phyloP scores from a whole-genome alignment of 2,113 vertebrate species.

The Gavia stellata region DNA sequence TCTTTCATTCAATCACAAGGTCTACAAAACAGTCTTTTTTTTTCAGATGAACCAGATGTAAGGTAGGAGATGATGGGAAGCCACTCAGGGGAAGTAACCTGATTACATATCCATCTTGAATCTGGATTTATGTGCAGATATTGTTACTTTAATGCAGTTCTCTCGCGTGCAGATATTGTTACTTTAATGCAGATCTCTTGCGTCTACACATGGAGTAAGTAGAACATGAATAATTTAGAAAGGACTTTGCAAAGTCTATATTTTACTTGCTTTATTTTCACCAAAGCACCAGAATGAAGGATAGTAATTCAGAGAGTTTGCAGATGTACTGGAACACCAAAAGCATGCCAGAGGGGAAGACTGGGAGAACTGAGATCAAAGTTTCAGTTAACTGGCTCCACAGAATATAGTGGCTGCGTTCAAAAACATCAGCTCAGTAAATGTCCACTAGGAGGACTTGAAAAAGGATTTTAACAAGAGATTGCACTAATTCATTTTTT shows the following conservation, averaged over 20 bases:
- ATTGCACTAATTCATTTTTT: neutral
- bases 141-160: neutral
- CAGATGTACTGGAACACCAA: neutral
- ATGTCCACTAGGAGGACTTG: neutral
- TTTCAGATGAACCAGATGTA: neutral
- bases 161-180: neutral
- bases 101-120: neutral
- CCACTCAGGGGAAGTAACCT: neutral
- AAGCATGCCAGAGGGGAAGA: neutral
- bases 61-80: neutral
- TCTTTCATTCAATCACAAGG: neutral
- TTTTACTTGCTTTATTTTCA: neutral
- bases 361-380: neutral
- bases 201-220: neutral
- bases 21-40: neutral
- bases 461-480: neutral
- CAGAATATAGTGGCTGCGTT: neutral
- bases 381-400: neutral
- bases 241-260: neutral
- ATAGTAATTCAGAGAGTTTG: neutral
- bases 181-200: neutral
- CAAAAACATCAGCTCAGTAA: neutral
- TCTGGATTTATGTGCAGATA: neutral
- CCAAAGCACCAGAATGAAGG: neutral
- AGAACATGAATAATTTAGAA: neutral